These are phyloP conservation scores for Limnodromus scolopaceus DNA, from an alignment of 2,797 vertebrate genomes.

Conservation along the genomic window DNA sequence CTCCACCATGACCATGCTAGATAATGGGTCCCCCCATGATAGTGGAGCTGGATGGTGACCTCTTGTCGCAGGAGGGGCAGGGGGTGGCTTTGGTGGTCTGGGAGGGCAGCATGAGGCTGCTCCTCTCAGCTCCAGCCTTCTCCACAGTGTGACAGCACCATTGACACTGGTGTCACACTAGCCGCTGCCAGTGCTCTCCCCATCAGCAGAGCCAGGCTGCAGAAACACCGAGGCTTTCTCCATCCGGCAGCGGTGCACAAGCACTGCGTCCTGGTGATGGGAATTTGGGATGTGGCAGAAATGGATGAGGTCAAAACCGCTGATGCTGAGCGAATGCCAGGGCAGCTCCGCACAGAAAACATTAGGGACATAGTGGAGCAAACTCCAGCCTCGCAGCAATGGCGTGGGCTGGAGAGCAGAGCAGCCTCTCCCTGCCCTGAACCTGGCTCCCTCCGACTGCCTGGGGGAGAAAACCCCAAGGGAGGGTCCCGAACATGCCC, in stretches of 20 bases:
- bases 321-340: background rate
- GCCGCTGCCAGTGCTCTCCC: background rate
- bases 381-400: background rate
- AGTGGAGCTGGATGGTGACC: background rate
- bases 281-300: background rate
- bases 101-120: background rate
- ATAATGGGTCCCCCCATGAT: accelerated
- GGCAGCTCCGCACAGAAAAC: background rate
- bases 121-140: background rate
- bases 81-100: background rate
- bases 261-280: background rate
- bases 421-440: background rate
- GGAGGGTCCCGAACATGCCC: background rate
- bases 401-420: background rate
- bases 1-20: accelerated
- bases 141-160: background rate
- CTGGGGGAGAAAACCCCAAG: background rate
- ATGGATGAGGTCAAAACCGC: background rate
- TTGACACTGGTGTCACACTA: background rate
- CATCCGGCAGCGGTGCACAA: background rate
- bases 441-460: accelerated
- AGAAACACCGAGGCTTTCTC: background rate
- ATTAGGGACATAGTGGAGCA: background rate
- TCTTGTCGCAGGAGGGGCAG: accelerated
- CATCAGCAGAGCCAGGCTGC: background rate